Base-by-base conservation (phyloP, 2,113 vertebrate genomes). In the Leucoraja erinaceus region DNA sequence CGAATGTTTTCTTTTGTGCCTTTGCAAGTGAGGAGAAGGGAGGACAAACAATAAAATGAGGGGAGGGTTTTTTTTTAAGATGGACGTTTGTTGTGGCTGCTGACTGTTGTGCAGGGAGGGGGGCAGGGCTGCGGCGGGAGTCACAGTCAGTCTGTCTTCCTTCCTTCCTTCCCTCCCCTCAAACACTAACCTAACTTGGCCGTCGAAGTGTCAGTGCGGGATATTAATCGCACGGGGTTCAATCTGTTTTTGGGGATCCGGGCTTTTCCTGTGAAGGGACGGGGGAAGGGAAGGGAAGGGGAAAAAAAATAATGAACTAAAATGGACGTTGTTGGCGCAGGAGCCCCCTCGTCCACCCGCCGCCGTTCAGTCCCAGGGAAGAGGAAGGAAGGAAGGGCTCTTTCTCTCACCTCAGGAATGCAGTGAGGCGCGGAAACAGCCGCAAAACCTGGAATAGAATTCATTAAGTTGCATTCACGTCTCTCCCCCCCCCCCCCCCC, bases 261-360 rank as follows among this genome's bases (percentile, higher is more conserved):
- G 70, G 70, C 16, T 28, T 47, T 28, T 28, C 28, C 4, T 5
- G 66, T 22, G 88, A 38, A 47, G 7, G 88, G n/a, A 9, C 76
- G 20, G 38, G 28, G 18, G 74, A 6, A n/a, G 74, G 74, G 22
- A 20, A 18, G 16, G 61, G 61, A 63, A 16, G 4, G 68, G 68
- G 68, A 78, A 38, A n/a, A 31, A 78, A 78, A 78, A 78, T 31
- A 78, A 16, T 31, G 76, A 47, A 70, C 38, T 31, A 88, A 91
- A 70, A 91, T 91, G 88, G 88, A 91, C 66, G 88, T 91, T 90
- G 47, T 22, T 84, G 83, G 83, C 59, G 59, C 59, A 83, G 79
- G 79, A 83, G 47, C 84, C n/a, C 14, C 31, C 88, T 91, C 33
- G 63, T 9, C 68, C 88, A 70, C 5, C 25, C 88, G 38, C 5